Base-by-base conservation (phyloP, 2,797 vertebrate genomes). In the Alosa sapidissima region DNA sequence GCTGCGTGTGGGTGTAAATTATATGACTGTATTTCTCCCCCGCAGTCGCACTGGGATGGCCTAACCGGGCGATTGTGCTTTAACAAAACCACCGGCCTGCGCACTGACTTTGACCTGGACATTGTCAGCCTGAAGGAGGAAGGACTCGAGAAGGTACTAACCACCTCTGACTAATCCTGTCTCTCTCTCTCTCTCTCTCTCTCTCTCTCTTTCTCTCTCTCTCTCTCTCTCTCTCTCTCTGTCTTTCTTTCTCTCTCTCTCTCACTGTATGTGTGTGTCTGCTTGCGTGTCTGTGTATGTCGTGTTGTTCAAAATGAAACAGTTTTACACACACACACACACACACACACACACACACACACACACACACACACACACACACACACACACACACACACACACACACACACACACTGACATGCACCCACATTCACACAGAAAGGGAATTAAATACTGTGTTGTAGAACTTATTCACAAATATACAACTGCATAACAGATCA, bases 11-110 rank as follows among this genome's bases (percentile, higher is more conserved):
- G 54, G 81, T 83, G 13, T 52, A 36, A 11, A 45, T 75, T 0
- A 47, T 21, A 54, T 55, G 55, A 84, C 54, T 75, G 55, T 91
- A 86, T 87, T 84, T 90, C 82, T 89, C 87, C 91, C 86, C 88
- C 94, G 19, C 95, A 99, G 98, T 98, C 98, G 86, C 98, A 99
- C 72, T 99, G 98, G 98, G 98, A 99, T 92, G 98, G 98, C 89
- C 93, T 99, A 93, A 99, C 98, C 0, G 98, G 98, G 87, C 96
- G 98, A 58, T 96, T 99, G 78, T 97, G 96, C 86, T 99, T 99
- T 93, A 99, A 99, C 93, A 98, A 96, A 94, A 97, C 97, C 5
- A 97, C 95, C 0, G 98, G 98, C 81, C 94, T 99, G 11, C 94
- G 98, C 81, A 99, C 97, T 0, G 98, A 99, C 93, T 99, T 99